A percentile compares a stretch with the other conserved stretches of the same genome.
phyloP scores from a whole-genome alignment of 2,888 invertebrate species.

The Volucella inflata region DNA sequence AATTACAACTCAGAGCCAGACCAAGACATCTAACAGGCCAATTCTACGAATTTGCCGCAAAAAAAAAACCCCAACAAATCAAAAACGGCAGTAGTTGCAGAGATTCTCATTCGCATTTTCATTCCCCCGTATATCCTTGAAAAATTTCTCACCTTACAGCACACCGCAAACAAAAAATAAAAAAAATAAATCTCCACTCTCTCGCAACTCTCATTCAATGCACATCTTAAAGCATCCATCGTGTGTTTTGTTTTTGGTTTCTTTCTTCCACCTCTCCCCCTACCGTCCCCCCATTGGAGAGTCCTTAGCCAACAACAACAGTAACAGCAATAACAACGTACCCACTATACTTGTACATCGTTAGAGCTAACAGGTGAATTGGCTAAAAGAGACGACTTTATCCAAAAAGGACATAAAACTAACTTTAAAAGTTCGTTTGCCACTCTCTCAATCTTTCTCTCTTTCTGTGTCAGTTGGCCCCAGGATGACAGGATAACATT shows the following conservation, averaged over 20 bases:
- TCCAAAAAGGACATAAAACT: conserved; percentile 46
- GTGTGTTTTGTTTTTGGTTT: conserved; percentile 32
- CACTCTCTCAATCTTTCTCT: not conserved
- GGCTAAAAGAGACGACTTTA: conserved; percentile 61
- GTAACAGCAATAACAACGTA: too few species aligned
- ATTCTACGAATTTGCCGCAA: conserved; percentile 23
- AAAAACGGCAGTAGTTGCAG: conserved; percentile 37
- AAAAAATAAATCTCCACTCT: conserved; percentile 10
- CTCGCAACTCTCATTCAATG: not conserved
- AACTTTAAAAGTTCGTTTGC: conserved; percentile 15
- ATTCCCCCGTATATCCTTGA: conserved; percentile 34
- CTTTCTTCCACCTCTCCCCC: conserved; percentile 22
- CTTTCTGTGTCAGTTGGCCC: not conserved
- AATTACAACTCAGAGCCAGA: conserved; percentile 42
- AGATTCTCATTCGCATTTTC: conserved; percentile 3
- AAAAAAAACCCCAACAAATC: conserved; percentile 3
- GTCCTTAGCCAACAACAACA: conserved; percentile 27
- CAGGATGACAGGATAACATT: not conserved
- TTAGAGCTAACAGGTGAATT: conserved; percentile 68
- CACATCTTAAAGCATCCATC: not conserved
- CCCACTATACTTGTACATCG: conserved; percentile 43
- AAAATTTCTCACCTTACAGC: conserved; percentile 29
- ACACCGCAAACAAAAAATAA: conserved; percentile 19
- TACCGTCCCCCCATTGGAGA: conserved; percentile 24
- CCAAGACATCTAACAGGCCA: conserved; percentile 48